Evolutionary conservation across 2,888 invertebrate genomes (phyloP).

Genomic region (Epinotia brunnichana): DNA sequence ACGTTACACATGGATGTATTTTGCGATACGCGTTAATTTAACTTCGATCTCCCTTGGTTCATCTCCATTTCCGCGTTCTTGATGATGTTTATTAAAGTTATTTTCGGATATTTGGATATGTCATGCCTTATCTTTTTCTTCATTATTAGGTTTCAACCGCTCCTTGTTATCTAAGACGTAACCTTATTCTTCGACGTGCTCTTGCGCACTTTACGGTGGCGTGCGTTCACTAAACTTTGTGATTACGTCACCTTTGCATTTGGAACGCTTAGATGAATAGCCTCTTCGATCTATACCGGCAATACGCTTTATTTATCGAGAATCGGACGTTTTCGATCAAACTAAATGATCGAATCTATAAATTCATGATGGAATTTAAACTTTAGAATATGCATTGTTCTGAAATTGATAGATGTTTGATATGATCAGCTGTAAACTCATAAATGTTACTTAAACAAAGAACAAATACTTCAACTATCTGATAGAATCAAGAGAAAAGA

Average conservation of each 20-base stretch:
- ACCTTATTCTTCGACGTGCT: constrained; percentile 30
- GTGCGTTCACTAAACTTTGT: constrained; percentile 80
- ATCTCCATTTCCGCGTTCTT: too few species aligned
- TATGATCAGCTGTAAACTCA: neutral
- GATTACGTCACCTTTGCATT: constrained; percentile 75
- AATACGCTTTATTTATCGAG: constrained; percentile 50
- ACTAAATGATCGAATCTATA: constrained; percentile 27
- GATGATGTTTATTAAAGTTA: neutral
- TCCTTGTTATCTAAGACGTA: constrained; percentile 17
- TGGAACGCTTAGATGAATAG: constrained; percentile 69
- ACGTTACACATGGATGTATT: too few species aligned
- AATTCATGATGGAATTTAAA: constrained; percentile 6
- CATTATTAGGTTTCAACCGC: neutral
- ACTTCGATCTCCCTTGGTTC: too few species aligned
- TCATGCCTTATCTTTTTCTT: neutral
- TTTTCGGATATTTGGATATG: neutral
- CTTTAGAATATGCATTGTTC: neutral
- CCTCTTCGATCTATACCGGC: constrained; percentile 69
- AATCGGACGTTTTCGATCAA: constrained; percentile 32
- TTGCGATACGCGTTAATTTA: too few species aligned
- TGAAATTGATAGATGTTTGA: neutral
- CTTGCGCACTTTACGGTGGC: constrained; percentile 33
- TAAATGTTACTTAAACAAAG: neutral
- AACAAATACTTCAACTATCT: neutral
- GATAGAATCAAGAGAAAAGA: neutral